Conservation (phyloP, 2,888 invertebrate genomes). For the Oligia latruncula region DNA sequence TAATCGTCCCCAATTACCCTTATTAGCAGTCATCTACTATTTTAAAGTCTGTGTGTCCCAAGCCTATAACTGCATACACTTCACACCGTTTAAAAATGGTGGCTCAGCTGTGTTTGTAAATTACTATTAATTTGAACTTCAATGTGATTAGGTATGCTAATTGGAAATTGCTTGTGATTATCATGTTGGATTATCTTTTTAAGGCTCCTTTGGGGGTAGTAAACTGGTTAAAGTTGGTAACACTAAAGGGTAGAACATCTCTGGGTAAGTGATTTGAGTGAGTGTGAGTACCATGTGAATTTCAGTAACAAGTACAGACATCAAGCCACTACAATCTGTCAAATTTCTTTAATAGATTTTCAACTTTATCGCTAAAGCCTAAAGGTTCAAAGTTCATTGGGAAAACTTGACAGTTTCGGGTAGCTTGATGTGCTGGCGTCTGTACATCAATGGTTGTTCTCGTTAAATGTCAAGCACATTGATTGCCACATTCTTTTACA, state of each 20-base stretch:
- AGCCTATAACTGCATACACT: conserved; percentile 17
- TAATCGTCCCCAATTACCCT: conserved; percentile 37
- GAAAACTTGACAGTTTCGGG: no score
- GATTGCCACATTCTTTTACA: background rate
- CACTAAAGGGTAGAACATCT: background rate
- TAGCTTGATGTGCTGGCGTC: no score
- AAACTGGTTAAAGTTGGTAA: background rate
- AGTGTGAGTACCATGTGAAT: background rate
- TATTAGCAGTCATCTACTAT: conserved; percentile 25
- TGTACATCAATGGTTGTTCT: no score
- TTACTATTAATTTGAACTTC: conserved; percentile 24
- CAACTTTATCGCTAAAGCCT: no score
- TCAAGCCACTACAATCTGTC: no score
- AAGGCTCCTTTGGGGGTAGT: conserved; percentile 1
- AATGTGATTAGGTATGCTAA: conserved; percentile 19
- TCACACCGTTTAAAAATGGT: conserved; percentile 5
- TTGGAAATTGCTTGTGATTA: conserved; percentile 22
- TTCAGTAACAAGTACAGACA: background rate
- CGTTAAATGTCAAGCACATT: background rate
- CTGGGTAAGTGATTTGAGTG: background rate
- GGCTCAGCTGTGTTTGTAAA: conserved; percentile 9
- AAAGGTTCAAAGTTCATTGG: no score
- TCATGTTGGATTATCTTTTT: conserved; percentile 10
- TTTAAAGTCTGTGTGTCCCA: conserved; percentile 11
- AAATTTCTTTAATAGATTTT: no score